A percentile compares a stretch with the other conserved stretches of the same genome.
Conservation (phyloP, 2,113 vertebrate species). For the Daboia siamensis region DNA sequence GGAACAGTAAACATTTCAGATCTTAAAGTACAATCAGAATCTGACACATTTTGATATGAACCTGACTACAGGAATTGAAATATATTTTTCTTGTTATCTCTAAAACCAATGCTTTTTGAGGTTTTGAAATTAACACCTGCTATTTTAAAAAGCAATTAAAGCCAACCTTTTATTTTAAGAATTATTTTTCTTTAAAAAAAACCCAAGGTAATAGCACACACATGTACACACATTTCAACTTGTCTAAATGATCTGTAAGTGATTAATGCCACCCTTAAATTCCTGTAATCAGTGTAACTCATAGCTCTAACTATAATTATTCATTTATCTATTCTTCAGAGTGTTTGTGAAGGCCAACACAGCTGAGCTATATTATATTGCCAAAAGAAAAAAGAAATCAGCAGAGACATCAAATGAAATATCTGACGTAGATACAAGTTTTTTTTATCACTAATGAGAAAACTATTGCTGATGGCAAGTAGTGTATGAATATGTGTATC, state of each 20-base stretch:
- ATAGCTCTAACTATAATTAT: constrained; percentile 21
- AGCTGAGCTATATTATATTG: constrained; percentile 8
- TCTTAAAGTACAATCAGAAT: constrained; percentile 25
- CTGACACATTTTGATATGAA: constrained; percentile 27
- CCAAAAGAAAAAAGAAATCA: constrained; percentile 1
- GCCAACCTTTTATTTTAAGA: constrained; percentile 19
- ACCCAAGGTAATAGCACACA: neutral
- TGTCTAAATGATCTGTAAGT: constrained; percentile 13
- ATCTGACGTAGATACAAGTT: neutral
- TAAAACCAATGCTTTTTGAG: constrained; percentile 13
- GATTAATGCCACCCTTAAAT: constrained; percentile 29
- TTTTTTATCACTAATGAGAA: neutral
- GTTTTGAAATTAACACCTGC: neutral
- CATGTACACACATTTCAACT: neutral
- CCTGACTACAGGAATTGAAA: constrained; percentile 9
- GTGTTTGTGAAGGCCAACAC: neutral
- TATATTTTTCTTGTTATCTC: constrained; percentile 16
- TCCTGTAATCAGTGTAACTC: neutral
- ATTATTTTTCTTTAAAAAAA: neutral
- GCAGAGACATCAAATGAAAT: neutral
- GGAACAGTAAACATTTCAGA: constrained; percentile 9
- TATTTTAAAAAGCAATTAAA: neutral
- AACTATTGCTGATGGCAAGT: neutral
- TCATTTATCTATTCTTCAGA: constrained; percentile 23
- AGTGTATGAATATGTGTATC: neutral